Conservation (phyloP, 1,140 invertebrate genomes). For the Asbolus verrucosus region DNA sequence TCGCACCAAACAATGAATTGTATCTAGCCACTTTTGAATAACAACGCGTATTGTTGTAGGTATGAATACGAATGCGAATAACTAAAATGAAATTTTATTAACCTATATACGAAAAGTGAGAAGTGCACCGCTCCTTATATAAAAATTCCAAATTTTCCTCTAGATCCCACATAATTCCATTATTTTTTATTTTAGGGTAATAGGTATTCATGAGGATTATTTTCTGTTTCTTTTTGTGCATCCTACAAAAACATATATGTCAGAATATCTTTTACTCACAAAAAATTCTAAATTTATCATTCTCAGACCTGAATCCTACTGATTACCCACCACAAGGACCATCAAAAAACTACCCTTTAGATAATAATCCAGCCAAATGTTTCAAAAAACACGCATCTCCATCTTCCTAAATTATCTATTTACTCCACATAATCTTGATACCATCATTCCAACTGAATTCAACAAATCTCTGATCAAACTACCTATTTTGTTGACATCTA, state of each 20-base stretch:
- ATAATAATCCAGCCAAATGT: too few species aligned
- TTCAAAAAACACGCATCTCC: too few species aligned
- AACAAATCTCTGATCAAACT: constrained; percentile 2
- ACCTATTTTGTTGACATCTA: too few species aligned
- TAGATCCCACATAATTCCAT: constrained; percentile 30
- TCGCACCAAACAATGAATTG: constrained; percentile 3
- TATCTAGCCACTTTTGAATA: constrained; percentile 17
- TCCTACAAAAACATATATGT: constrained; percentile 29
- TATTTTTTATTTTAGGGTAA: constrained; percentile 34
- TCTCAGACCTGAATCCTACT: constrained; percentile 1
- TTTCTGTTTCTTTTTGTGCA: constrained; percentile 34
- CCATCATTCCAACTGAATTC: too few species aligned
- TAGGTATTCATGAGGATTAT: constrained; percentile 38
- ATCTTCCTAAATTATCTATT: too few species aligned
- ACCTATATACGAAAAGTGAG: too few species aligned
- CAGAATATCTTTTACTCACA: constrained; percentile 6
- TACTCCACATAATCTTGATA: too few species aligned
- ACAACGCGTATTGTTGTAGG: not conserved
- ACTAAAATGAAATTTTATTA: too few species aligned
- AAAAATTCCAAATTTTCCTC: too few species aligned
- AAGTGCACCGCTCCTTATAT: too few species aligned
- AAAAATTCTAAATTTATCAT: constrained; percentile 28
- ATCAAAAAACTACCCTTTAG: constrained; percentile 1
- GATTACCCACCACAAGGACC: constrained; percentile 15
- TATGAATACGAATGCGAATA: not conserved